These are phyloP conservation scores for Ctenochaetus hawaiiensis DNA, from an alignment of 2,797 vertebrate genomes.

Conservation along the genomic window DNA sequence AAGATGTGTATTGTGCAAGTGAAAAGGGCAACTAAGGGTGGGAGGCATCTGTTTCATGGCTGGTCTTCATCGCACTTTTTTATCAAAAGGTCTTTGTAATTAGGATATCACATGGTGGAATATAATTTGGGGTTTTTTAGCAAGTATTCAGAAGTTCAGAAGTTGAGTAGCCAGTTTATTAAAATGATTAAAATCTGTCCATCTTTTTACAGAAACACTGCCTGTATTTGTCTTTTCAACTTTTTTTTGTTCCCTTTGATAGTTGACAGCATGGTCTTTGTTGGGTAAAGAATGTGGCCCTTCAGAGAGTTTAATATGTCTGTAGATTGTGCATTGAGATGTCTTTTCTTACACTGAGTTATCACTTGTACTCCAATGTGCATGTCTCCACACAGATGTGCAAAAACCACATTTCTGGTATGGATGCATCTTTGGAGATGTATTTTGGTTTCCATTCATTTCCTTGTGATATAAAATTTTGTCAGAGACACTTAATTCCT, in stretches of 20 bases:
- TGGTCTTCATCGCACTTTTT: background rate
- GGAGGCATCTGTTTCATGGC: slow-evolving; percentile 13
- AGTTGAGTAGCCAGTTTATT: background rate
- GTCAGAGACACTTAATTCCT: no score
- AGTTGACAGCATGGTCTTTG: no score
- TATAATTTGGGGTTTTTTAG: background rate
- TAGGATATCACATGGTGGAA: slow-evolving; percentile 1
- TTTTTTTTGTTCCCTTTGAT: no score
- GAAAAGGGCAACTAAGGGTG: slow-evolving; percentile 59
- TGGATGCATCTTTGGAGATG: background rate
- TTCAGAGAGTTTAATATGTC: no score
- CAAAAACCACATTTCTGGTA: background rate
- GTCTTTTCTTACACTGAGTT: background rate
- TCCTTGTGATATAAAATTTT: no score
- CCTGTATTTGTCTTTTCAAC: background rate
- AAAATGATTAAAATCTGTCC: background rate
- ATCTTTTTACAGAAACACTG: background rate
- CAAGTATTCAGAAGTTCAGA: background rate
- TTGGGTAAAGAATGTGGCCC: background rate
- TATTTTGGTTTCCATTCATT: no score
- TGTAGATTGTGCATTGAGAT: background rate
- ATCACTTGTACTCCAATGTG: background rate
- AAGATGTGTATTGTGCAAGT: slow-evolving; percentile 54
- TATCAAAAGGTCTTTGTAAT: background rate
- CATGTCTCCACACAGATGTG: background rate